Base-by-base conservation (phyloP, 1,140 invertebrate genomes). In the Pachypsylla venusta region DNA sequence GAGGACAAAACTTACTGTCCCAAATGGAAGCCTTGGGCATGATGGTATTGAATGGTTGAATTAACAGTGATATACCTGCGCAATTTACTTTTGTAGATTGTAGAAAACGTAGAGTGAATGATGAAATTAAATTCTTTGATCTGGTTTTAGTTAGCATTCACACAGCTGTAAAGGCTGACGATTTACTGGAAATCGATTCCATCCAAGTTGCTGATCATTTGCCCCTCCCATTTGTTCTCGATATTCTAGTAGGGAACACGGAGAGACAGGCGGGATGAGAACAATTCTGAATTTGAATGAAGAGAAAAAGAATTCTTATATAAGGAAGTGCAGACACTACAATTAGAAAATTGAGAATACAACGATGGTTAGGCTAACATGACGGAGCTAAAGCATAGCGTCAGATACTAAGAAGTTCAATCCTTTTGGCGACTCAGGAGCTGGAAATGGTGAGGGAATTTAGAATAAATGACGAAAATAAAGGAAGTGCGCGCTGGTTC, bases 21-120 rank as follows among this genome's bases (percentile, higher is more conserved):
- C 42, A n/a, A 22, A 48, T 48, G 42, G 42, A 48, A 19, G 42
- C 42, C 5, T 22, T 48, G 5, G 42, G 42, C 42, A 48, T 48
- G 42, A 48, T 48, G 22, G 42, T 48, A 4, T 22, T 48, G 42
- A 48, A 48, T 48, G 42, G 42, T 19, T 19, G 42, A 48, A 48
- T 48, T n/a, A 48, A n/a, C 4, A 22, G 42, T 5, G 42, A 48
- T 48, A 48, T 48, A 5, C 42, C 42, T 48, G 42, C 42, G 4
- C 42, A 48, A 5, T 10, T 48, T 7, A 48, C 42, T 5, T 19
- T 19, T 48, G 42, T 48, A 48, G 42, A 48, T 48, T 4, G 4
- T 5, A 48, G 42, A 48, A 48, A 48, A n/a, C 30, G 30, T 35
- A 35, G 30, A 35, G 16, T 35, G 30, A 48, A 22, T 22, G 42